Evolutionary conservation across 53 echinoderm and acorn worm genomes (phyloP).

Genomic region (Hippasteria phrygiana): DNA sequence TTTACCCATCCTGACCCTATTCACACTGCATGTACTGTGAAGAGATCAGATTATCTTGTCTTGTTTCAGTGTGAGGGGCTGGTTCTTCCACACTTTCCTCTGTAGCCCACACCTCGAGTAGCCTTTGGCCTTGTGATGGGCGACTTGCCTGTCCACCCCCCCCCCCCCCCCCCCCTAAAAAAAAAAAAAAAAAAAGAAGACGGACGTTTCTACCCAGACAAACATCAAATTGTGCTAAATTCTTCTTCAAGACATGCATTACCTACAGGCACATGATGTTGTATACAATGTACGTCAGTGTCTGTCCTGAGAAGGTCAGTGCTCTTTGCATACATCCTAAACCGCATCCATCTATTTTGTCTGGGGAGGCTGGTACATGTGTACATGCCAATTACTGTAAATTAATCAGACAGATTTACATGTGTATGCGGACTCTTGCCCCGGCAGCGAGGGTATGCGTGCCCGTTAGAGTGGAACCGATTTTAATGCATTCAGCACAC

Average conservation of each 20-base stretch:
- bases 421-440: not conserved
- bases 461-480: not conserved
- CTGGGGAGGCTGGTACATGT: not conserved
- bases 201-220: no score
- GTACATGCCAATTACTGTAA: not conserved
- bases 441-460: not conserved
- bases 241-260: not conserved
- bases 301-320: not conserved
- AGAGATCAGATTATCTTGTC: no score
- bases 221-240: no score
- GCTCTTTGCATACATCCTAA: not conserved
- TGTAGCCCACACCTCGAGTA: no score
- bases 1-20: no score
- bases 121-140: no score
- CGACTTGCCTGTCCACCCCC: no score
- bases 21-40: no score
- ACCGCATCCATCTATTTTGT: constrained; percentile 2
- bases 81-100: no score
- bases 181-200: no score
- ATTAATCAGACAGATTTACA: not conserved
- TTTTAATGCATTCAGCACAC: not conserved
- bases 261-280: not conserved
- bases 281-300: constrained; percentile 1
- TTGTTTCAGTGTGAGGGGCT: no score
- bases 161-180: no score